A percentile compares a stretch with the other conserved stretches of the same genome.
Evolutionary conservation across 2,113 vertebrate species (phyloP).

Genomic region (Herpailurus yagouaroundi): DNA sequence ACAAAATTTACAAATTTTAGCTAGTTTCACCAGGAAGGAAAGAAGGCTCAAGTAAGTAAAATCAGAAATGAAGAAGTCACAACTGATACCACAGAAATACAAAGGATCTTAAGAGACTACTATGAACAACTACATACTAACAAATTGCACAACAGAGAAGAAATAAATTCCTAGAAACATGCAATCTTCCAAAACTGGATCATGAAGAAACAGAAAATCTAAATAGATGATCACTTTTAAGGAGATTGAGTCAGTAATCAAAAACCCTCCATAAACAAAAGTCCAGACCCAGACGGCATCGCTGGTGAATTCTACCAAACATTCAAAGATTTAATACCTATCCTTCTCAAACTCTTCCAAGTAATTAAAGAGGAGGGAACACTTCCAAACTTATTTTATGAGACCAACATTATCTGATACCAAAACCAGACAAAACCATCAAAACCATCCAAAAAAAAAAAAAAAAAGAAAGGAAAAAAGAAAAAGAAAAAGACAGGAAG

Average conservation of each 20-base stretch:
- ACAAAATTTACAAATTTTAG: not conserved
- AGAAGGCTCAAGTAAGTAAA: not conserved
- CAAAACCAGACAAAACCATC: not conserved
- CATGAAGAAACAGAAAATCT: not conserved
- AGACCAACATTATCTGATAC: not conserved
- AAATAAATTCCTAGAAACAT: not conserved
- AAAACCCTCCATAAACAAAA: not conserved
- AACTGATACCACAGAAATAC: not conserved
- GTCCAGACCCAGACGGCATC: not conserved
- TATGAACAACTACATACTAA: not conserved
- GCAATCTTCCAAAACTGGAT: not conserved
- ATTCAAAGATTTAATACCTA: not conserved
- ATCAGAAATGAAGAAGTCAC: not conserved
- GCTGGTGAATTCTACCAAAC: not conserved
- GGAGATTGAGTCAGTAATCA: not conserved
- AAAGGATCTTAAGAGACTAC: not conserved
- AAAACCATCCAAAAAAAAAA: no score
- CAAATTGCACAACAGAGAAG: not conserved
- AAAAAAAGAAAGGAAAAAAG: no score
- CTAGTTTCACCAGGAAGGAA: not conserved
- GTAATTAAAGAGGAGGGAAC: not conserved
- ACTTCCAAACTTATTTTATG: not conserved
- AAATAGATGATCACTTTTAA: not conserved
- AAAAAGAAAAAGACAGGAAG: no score
- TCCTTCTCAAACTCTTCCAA: not conserved